Base-by-base conservation (phyloP, 2,888 invertebrate species). In the Heteromyza rotundicornis region DNA sequence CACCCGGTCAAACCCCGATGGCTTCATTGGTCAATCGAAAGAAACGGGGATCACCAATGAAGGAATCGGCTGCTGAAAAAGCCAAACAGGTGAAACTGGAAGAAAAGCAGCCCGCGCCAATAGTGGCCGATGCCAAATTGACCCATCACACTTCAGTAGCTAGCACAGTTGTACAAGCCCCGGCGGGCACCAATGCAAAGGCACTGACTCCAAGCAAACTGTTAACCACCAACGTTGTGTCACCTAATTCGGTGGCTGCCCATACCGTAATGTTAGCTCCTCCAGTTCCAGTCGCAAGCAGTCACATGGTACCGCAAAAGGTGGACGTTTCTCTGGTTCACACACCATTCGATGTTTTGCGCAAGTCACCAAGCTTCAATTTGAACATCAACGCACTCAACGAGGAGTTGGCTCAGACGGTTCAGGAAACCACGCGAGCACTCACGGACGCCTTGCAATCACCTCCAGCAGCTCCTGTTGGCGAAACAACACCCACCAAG, bases 301-400 rank as follows among this genome's bases (percentile, higher is more conserved):
- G 20, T 12, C 1, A 17, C 36, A 7, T 49, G 7, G 65, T 62
- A 19, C 60, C 66, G 14, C 65, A 64, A 22, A 72, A 71, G 62
- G 59, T 63, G 2, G 69, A 68, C n/a, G 63, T 58, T 16, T 24
- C 51, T 19, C 40, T 32, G 16, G 51, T 59, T 14, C 32, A 57
- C 44, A n/a, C 73, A 59, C 86, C 86, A 57, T 88, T 88, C 40
- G 83, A 83, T 71, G 78, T 73, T 0, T 47, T 83, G 14, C 72
- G 82, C 5, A 83, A 82, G 68, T 82, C 83, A 5, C 83, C 83
- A 14, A 82, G 81, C 55, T 83, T 82, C 51, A 83, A 83, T 69
- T 63, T 83, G 23, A 80, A 81, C 54, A 79, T 81, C 2, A 79
- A 76, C 16, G 81, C 81, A 0, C 66, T 82, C 0, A 80, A 81